A percentile compares a stretch with the other conserved stretches of the same genome.
Evolutionary conservation across 2,888 invertebrate species (phyloP).

Genomic region (Parnassius mnemosyne): DNA sequence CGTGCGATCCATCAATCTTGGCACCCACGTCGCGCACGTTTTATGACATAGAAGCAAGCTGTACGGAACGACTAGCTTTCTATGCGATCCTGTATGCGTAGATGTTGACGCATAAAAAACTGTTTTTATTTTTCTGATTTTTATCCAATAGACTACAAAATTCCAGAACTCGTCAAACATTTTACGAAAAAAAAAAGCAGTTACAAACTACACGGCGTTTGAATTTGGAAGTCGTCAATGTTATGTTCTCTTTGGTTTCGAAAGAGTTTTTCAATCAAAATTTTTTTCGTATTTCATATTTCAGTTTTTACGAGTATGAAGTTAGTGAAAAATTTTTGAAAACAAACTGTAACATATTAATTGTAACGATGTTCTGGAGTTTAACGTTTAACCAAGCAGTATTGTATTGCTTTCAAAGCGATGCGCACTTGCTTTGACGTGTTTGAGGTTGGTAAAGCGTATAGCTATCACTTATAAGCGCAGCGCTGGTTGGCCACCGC

Average conservation of each 20-base stretch:
- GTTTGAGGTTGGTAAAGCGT: conserved; percentile 7
- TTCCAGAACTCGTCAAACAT: conserved; percentile 10
- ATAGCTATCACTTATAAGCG: conserved; percentile 2
- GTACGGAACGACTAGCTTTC: not conserved
- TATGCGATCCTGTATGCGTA: not conserved
- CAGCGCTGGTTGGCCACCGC: conserved; percentile 3
- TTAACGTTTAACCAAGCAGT: not conserved
- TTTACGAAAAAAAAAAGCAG: conserved; percentile 10
- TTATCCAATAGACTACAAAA: conserved; percentile 4
- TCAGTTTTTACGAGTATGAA: not conserved
- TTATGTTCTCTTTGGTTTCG: conserved; percentile 13
- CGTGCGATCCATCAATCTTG: conserved; percentile 17
- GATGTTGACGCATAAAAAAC: not conserved
- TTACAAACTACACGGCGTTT: conserved; percentile 13
- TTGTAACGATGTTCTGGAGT: conserved; percentile 14
- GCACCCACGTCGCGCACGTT: conserved; percentile 1
- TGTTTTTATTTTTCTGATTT: not conserved
- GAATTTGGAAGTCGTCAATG: conserved; percentile 16
- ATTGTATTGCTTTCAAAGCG: conserved; percentile 8
- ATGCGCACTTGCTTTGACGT: conserved; percentile 17
- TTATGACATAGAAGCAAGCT: conserved; percentile 2
- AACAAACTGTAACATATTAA: conserved; percentile 11
- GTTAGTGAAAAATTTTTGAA: conserved; percentile 6
- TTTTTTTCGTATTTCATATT: conserved; percentile 10
- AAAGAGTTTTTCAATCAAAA: conserved; percentile 17